phyloP scores from a whole-genome alignment of 2,888 invertebrate species.

The Cheilosia impressa region DNA sequence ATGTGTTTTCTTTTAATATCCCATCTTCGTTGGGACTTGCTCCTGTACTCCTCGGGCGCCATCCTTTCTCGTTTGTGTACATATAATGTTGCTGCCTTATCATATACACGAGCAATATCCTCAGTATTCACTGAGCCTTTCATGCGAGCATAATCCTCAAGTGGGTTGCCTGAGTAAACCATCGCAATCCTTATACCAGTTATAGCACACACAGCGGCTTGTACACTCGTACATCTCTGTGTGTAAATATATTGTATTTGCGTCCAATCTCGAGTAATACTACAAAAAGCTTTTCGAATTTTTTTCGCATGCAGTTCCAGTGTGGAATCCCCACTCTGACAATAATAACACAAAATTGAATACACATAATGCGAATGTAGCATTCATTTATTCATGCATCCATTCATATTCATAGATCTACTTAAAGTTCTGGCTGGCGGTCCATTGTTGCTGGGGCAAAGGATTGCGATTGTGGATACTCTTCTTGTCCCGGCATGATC shows the following conservation, averaged over 20 bases:
- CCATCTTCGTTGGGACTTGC: constrained; percentile 20
- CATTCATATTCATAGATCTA: constrained; percentile 60
- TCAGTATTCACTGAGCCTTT: constrained; percentile 43
- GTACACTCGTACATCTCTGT: neutral
- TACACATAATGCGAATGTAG: constrained; percentile 56
- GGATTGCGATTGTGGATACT: constrained; percentile 13
- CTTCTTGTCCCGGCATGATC: neutral
- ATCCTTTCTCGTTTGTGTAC: neutral
- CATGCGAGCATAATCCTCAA: constrained; percentile 42
- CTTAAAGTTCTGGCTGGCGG: constrained; percentile 30
- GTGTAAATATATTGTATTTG: constrained; percentile 45
- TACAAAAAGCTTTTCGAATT: constrained; percentile 29
- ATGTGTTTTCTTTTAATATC: constrained; percentile 52
- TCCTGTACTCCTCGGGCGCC: constrained; percentile 1
- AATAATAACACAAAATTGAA: constrained; percentile 58
- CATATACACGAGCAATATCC: constrained; percentile 19
- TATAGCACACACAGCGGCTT: neutral
- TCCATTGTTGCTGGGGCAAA: constrained; percentile 8
- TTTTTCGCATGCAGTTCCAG: constrained; percentile 25
- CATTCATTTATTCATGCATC: constrained; percentile 57
- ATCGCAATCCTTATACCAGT: constrained; percentile 1
- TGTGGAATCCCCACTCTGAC: constrained; percentile 26
- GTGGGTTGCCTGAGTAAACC: constrained; percentile 28
- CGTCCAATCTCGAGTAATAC: constrained; percentile 40
- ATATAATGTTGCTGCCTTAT: constrained; percentile 7